Evolutionary conservation across 2,888 invertebrate species (phyloP).

Genomic region (Eilema griseolum): DNA sequence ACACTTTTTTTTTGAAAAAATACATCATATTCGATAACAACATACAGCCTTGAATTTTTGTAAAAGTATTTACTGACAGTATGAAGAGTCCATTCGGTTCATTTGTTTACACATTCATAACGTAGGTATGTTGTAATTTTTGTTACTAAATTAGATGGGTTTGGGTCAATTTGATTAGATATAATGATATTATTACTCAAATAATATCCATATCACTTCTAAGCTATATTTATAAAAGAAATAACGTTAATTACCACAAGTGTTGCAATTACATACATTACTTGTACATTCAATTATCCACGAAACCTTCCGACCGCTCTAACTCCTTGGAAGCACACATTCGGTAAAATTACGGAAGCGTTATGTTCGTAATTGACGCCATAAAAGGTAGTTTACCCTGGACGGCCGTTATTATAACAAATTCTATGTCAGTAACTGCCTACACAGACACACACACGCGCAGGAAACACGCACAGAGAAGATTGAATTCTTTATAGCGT

Average conservation of each 20-base stretch:
- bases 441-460: slow-evolving; percentile 55
- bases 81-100: not conserved
- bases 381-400: slow-evolving; percentile 72
- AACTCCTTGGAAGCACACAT: slow-evolving; percentile 56
- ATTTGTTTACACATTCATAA: not conserved
- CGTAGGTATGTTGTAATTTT: not conserved
- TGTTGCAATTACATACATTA: slow-evolving; percentile 41
- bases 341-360: slow-evolving; percentile 67
- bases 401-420: slow-evolving; percentile 70
- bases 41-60: not conserved
- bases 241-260: slow-evolving; percentile 39
- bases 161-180: not conserved
- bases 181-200: not conserved
- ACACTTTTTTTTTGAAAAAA: not conserved
- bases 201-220: not conserved
- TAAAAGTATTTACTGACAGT: not conserved
- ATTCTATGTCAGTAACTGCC: slow-evolving; percentile 58
- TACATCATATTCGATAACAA: not conserved
- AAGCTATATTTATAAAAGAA: slow-evolving; percentile 9
- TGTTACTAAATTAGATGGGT: not conserved
- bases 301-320: slow-evolving; percentile 53
- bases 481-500: slow-evolving; percentile 59
- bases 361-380: slow-evolving; percentile 73
- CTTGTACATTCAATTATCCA: slow-evolving; percentile 58
- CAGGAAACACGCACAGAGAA: slow-evolving; percentile 40